Evolutionary conservation across 2,113 vertebrate species (phyloP).

Genomic region (Melospiza georgiana): DNA sequence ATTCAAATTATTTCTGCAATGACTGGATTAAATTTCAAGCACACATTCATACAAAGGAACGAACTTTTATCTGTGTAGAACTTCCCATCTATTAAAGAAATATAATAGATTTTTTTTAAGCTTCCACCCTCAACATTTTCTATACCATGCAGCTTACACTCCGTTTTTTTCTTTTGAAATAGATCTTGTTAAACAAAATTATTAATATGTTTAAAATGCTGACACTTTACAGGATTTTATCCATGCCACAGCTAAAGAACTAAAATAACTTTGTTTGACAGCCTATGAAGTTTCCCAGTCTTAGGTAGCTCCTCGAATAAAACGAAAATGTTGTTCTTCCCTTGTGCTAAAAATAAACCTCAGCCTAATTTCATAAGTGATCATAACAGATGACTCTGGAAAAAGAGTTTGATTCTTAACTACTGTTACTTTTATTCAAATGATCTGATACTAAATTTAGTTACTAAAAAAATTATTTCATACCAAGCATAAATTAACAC

Average conservation of each 20-base stretch:
- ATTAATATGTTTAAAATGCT: neutral
- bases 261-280: constrained; percentile 13
- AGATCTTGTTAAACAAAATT: neutral
- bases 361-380: neutral
- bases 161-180: neutral
- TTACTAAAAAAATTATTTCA: neutral
- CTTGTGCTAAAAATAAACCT: constrained; percentile 23
- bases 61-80: neutral
- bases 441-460: neutral
- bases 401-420: neutral
- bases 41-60: neutral
- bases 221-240: neutral
- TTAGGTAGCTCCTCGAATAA: neutral
- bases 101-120: neutral
- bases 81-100: neutral
- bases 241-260: neutral
- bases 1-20: neutral
- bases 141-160: neutral
- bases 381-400: neutral
- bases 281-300: neutral
- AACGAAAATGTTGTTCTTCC: neutral
- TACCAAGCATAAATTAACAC: neutral
- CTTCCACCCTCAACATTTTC: neutral
- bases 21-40: neutral
- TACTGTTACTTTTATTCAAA: constrained; percentile 11